Evolutionary conservation across 2,888 invertebrate genomes (phyloP).

Genomic region (Lasioglossum vierecki): DNA sequence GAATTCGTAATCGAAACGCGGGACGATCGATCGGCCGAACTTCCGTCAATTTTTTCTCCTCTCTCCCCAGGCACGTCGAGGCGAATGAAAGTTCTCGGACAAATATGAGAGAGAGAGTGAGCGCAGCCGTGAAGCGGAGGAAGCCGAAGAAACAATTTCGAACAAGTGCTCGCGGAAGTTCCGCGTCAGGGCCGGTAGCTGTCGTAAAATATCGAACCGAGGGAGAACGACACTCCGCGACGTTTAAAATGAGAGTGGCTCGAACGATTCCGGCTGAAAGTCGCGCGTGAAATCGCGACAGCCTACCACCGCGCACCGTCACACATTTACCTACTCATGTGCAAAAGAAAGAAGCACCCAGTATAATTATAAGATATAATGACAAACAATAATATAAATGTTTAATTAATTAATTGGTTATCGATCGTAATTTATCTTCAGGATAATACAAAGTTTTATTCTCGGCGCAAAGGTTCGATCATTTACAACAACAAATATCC

Average conservation of each 20-base stretch:
- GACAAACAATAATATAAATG: too few species aligned
- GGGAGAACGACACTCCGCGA: slow-evolving; percentile 1
- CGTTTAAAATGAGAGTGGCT: slow-evolving; percentile 2
- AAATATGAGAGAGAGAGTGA: slow-evolving; percentile 18
- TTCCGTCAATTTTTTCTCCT: slow-evolving; percentile 1
- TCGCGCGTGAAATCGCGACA: not conserved
- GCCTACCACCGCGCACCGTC: not conserved
- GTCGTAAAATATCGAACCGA: not conserved
- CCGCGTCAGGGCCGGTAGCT: not conserved
- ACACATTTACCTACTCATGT: not conserved
- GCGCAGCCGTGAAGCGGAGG: slow-evolving; percentile 4
- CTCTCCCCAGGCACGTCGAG: not conserved
- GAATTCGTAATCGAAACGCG: slow-evolving; percentile 5
- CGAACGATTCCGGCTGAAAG: not conserved
- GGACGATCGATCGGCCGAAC: not conserved
- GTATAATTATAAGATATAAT: too few species aligned
- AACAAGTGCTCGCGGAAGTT: not conserved
- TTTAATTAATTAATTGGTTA: too few species aligned
- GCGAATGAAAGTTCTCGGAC: not conserved
- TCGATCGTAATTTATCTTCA: too few species aligned
- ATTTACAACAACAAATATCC: too few species aligned
- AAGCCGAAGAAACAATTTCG: slow-evolving; percentile 22
- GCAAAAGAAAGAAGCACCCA: too few species aligned
- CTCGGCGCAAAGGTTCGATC: too few species aligned
- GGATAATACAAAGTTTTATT: too few species aligned